Evolutionary conservation across 2,113 vertebrate genomes (phyloP), one percentile per base, ranked within the genome.

Genomic region (Mionectes macconnelli): DNA sequence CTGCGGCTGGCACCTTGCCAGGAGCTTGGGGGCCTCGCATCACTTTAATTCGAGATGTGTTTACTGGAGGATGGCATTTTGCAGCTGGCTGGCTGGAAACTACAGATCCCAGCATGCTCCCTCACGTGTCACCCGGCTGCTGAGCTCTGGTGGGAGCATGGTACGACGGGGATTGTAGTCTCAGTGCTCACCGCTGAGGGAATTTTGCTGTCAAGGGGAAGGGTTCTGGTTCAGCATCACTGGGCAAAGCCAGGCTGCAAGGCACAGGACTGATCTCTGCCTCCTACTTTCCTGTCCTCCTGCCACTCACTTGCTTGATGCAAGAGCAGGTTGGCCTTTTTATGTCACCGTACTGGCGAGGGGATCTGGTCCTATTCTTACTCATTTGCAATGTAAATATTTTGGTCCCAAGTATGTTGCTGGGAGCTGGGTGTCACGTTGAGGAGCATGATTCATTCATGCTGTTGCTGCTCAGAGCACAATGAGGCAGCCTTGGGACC

Each of bases 391-490:
- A 82, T 6, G 53, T 96, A 96, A 96, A 97, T 96, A 95, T 96
- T 96, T 96, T 94, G 90, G 77, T 95, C 45, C 68, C 1, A 5
- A 75, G 64, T 85, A 84, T 4, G 93, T 96, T 96, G 96, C 94
- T 96, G 92, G 94, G 93, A 96, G 85, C 93, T 56, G 93, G 56
- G 88, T 93, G 94, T 94, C 90, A 93, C 47, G 33, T 94, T 90
- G 92, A 86, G 83, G 78, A 88, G 82, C 27, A 23, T 96, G 96
- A 95, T 96, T 96, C 96, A 96, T 97, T 97, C 94, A 96, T 92
- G 84, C 93, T 95, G 92, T 76, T 90, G 92, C 93, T 79, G 93
- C 75, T 93, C 1, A 0, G 83, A 93, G 90, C 88, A 90, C 94
- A 96, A 91, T 93, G 92, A 96, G 85, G 75, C 94, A 94, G 87